Evolutionary conservation across 2,888 invertebrate species (phyloP).

Genomic region (Eubasilissa splendida): DNA sequence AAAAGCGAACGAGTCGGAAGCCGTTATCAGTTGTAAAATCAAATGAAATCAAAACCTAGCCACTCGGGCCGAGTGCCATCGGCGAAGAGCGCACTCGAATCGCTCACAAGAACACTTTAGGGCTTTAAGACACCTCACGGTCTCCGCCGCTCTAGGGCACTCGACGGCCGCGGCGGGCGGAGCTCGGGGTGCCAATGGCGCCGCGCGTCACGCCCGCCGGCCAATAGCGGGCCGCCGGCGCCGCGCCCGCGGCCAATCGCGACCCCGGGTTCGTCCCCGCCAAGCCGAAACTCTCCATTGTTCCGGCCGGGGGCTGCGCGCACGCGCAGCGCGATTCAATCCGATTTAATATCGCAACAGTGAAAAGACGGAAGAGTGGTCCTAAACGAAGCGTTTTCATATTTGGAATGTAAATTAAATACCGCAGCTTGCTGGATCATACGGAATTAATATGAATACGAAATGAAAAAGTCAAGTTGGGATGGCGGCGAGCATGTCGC

Average conservation of each 20-base stretch:
- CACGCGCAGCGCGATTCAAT: conserved; percentile 22
- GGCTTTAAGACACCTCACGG: conserved; percentile 59
- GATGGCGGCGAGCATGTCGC: neutral
- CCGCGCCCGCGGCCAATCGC: conserved; percentile 65
- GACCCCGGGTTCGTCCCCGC: conserved; percentile 34
- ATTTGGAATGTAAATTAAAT: conserved; percentile 53
- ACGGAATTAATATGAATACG: conserved; percentile 47
- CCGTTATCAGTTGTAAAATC: conserved; percentile 58
- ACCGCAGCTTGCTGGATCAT: conserved; percentile 29
- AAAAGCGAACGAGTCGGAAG: conserved; percentile 46
- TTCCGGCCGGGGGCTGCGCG: conserved; percentile 13
- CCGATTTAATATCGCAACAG: conserved; percentile 49
- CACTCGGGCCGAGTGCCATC: conserved; percentile 57
- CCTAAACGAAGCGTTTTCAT: conserved; percentile 51
- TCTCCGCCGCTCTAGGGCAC: conserved; percentile 45
- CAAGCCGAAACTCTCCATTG: too few relatives aligned
- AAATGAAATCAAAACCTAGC: conserved; percentile 60
- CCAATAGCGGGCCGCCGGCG: neutral
- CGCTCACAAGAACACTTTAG: conserved; percentile 58
- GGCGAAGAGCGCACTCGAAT: conserved; percentile 58
- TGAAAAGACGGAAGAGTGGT: conserved; percentile 51
- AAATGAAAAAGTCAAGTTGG: conserved; percentile 44
- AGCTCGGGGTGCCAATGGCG: conserved; percentile 71
- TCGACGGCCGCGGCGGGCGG: conserved; percentile 66
- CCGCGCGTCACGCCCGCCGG: neutral